Evolutionary conservation across 2,113 vertebrate species (phyloP), one percentile per base, ranked within the genome.

Genomic region (Prietella phreatophila): DNA sequence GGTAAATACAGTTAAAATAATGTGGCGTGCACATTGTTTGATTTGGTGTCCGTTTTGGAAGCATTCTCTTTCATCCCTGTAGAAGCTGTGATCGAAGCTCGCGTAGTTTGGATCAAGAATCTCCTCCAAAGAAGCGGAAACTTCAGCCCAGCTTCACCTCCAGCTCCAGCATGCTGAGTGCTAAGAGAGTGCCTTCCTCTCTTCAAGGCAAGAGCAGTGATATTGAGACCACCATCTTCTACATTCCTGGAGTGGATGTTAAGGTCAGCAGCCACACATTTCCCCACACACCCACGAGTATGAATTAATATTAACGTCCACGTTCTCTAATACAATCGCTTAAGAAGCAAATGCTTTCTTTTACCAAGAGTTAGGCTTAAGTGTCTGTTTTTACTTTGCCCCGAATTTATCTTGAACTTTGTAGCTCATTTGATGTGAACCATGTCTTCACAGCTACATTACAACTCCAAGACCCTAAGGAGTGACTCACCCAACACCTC

Each of bases 241-340:
- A 99, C 92, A 99, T 99, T 93, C 98, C 98, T 89, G 98, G 98
- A 87, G 98, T 99, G 75, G 98, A 99, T 86, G 98, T 99, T 60
- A 99, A 99, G 97, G 98, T 99, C 63, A 82, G 94, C 93, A 15
- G 30, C 6, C 9, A 47, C 65, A 19, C 19, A 60, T 13, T 25
- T 20, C 17, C 25, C 42, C 19, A 42, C 30, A 79, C 55, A 20
- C 30, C 60, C 42, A 47, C 39, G 6, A 47, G 42, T 81, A 13
- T 81, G 55, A 58, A 80, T 30, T 81, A 30, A 56, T 56, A 9
- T 5, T 33, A 56, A 79, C 5, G 2, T 36, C 2, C 22, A 79
- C 39, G n/a, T 73, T 27, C 2, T 65, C 36, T 65, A 47, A 67
- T 19, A 5, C 25, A 63, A 14, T 17, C 36, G 1, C 83, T 22